These are phyloP conservation scores for Lamprotornis superbus DNA, from an alignment of 2,113 vertebrate species.

Conservation along the genomic window DNA sequence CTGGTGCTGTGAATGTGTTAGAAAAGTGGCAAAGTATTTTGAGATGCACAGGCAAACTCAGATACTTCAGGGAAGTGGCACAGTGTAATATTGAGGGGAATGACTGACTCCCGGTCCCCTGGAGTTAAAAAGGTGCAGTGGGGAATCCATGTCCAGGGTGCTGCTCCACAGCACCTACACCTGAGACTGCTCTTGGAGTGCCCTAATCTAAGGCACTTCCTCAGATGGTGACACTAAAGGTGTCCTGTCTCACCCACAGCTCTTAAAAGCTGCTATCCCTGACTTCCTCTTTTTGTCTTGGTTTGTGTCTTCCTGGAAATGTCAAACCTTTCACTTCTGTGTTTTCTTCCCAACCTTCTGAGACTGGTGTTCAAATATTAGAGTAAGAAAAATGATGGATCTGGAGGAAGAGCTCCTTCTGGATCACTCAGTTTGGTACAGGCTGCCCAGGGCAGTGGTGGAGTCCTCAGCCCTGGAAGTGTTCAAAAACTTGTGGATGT, in stretches of 20 bases:
- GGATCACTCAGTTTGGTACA: not conserved
- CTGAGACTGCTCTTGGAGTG: not conserved
- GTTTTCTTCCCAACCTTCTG: not conserved
- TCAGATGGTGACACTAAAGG: not conserved
- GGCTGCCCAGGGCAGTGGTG: not conserved
- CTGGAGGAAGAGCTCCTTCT: not conserved
- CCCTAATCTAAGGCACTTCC: not conserved
- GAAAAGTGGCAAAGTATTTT: not conserved
- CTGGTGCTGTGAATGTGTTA: not conserved
- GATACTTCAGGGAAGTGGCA: not conserved
- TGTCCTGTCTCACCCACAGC: not conserved
- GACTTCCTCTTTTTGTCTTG: not conserved
- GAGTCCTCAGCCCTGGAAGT: not conserved
- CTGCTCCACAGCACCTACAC: not conserved
- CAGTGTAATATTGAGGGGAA: not conserved
- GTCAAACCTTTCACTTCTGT: not conserved
- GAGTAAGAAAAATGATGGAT: not conserved
- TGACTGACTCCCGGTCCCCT: not conserved
- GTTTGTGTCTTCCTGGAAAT: not conserved
- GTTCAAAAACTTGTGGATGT: not conserved
- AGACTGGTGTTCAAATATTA: not conserved
- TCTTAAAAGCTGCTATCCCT: not conserved
- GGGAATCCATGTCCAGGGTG: not conserved
- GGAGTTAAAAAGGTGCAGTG: not conserved
- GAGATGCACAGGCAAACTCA: not conserved